Base-by-base conservation (phyloP, 2,888 invertebrate genomes). In the Chirona hameri region DNA sequence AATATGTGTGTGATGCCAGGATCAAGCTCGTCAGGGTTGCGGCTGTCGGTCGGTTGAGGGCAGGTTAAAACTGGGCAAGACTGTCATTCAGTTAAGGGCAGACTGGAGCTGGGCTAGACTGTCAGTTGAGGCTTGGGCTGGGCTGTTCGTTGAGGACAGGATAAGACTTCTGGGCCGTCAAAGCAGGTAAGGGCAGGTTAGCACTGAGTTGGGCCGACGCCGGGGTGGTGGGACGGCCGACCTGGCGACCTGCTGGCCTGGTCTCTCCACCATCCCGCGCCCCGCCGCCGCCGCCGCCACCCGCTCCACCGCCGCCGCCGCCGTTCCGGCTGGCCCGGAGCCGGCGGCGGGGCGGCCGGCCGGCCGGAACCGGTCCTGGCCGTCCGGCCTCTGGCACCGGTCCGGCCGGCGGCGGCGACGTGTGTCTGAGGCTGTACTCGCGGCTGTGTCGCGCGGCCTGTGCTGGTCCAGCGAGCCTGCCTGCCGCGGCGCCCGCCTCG, bases 291-390 rank as follows among this genome's bases (percentile, higher is more conserved):
- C n/a, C n/a, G n/a, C 18, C 1, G 5, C 4, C n/a, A n/a, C 60
- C n/a, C 4, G n/a, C 1, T n/a, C 60, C n/a, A 39, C 39, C 39
- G 39, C 60, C 21, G 57, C 57, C 57, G 92, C 86, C 93, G 94
- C 87, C 91, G 92, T 90, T 90, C 92, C 87, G 90, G 14, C 83
- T 21, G 84, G 84, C 60, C 79, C 81, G 82, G 15, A 46, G 39
- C 65, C n/a, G n/a, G 57, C 39, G n/a, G 14, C 69, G 69, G 27
- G 27, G 27, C 65, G 14, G 24, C 60, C 24, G 60, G 9, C 69
- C 27, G 69, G 12, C 69, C 69, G 27, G 69, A 69, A 69, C 69
- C 69, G 69, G 69, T 69, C 69, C 69, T 27, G 69, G 12, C 69
- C 27, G 72, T 31, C 72, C 72, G 39, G 72, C 39, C 39, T 39